Conservation (phyloP, 2,888 invertebrate genomes). For the Ceraclea dissimilis region DNA sequence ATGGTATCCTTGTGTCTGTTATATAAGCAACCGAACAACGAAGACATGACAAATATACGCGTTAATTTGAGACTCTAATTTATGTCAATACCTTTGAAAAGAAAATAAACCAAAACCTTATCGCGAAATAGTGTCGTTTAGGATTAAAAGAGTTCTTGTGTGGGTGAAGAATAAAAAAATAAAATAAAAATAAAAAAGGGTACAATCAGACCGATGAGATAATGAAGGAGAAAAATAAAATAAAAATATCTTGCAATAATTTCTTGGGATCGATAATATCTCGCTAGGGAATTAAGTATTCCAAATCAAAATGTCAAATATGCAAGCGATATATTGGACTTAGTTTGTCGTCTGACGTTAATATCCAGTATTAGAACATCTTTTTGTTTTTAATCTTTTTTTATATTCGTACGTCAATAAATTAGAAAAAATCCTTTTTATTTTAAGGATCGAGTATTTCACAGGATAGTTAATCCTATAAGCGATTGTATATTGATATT, state of each 20-base stretch:
- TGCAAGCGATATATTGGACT: neutral
- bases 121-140: neutral
- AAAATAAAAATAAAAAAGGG: neutral
- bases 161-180: neutral
- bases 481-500: no score
- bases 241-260: neutral
- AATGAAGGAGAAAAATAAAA: neutral
- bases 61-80: neutral
- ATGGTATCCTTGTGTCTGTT: no score
- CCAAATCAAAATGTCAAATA: neutral
- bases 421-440: no score
- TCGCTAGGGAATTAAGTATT: neutral
- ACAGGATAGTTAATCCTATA: no score
- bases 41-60: neutral
- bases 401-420: no score
- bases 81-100: neutral
- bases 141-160: neutral
- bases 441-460: no score
- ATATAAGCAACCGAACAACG: no score
- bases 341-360: neutral
- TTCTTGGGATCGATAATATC: neutral
- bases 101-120: neutral
- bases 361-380: neutral
- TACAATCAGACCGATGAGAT: neutral
- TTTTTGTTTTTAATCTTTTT: no score